Base-by-base conservation (phyloP, 1,140 invertebrate genomes). In the Lucilia sericata region DNA sequence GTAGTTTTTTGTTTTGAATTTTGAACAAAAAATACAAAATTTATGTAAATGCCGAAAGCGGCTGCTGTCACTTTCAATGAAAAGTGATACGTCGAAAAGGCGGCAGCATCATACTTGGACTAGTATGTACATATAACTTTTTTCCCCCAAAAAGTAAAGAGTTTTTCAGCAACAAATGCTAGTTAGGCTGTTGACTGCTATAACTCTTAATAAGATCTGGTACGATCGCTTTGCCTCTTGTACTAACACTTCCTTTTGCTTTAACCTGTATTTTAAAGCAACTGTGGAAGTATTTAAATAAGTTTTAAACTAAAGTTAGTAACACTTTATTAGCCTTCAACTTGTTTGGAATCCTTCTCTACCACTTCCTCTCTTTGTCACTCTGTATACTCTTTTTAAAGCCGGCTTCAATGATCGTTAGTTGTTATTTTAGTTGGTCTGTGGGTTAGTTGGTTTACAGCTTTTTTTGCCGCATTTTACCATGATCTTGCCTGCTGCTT, bases 41-140 rank as follows among this genome's bases (percentile, higher is more conserved):
- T 80, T 80, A 80, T 80, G 76, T 80, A 80, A 80, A 80, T 80
- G 76, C 76, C 76, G 76, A 80, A 80, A 80, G 76, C 42, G 36
- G 36, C 74, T 80, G 47, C 76, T 80, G 76, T 80, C 76, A 80
- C 76, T 80, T 49, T 80, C 76, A 80, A 80, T 80, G 76, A 80
- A 80, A 80, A 80, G 76, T 80, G 76, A 80, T 80, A 80, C 42
- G 42, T 21, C 5, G 14, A 60, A 70, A 70, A 70, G 65, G 65
- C 65, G 65, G 65, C 65, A n/a, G 65, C 65, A 70, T 70, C 65
- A n/a, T 19, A 70, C 21, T 42, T 42, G 13, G 7, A 55, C 51
- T 55, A 17, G 12, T 14, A 14, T 1, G 13, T 2, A 7, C 5
- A 42, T 42, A 42, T 7, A 14, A n/a, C 17, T 60, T 7, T 60